Evolutionary conservation across 2,888 invertebrate genomes (phyloP).

Genomic region (Tiliacea citrago): DNA sequence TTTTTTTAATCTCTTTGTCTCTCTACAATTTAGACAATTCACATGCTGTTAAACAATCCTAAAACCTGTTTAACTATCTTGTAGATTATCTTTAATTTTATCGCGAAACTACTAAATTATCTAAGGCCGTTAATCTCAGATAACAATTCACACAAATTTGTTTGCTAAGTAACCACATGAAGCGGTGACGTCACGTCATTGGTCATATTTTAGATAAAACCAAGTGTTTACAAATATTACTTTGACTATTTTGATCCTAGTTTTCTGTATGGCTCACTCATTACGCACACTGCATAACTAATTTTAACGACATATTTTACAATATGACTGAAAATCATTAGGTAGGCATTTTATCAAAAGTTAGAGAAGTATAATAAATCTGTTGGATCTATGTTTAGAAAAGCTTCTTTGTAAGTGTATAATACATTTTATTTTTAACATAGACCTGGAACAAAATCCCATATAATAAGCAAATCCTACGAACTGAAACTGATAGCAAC

Average conservation of each 20-base stretch:
- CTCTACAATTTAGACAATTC: not conserved
- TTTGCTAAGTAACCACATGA: constrained; percentile 3
- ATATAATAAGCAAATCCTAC: constrained; percentile 35
- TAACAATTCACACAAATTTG: constrained; percentile 34
- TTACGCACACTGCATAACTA: not conserved
- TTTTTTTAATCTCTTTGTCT: constrained; percentile 1
- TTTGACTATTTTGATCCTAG: not conserved
- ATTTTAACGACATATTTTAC: not conserved
- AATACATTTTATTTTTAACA: not conserved
- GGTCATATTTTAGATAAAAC: not conserved
- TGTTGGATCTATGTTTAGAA: not conserved
- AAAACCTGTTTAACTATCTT: constrained; percentile 13
- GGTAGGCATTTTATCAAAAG: not conserved
- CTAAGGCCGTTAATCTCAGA: constrained; percentile 35
- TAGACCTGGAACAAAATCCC: constrained; percentile 38
- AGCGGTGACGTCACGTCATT: constrained; percentile 10
- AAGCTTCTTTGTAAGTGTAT: not conserved
- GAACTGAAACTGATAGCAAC: constrained; percentile 55
- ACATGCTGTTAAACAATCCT: constrained; percentile 17
- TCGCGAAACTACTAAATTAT: constrained; percentile 31
- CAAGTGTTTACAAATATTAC: not conserved
- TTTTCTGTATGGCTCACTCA: no score
- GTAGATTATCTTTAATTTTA: constrained; percentile 43
- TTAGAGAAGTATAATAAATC: not conserved
- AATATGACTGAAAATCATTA: not conserved